Conservation (phyloP, 2,888 invertebrate species). For the Ferdinandea cuprea region DNA sequence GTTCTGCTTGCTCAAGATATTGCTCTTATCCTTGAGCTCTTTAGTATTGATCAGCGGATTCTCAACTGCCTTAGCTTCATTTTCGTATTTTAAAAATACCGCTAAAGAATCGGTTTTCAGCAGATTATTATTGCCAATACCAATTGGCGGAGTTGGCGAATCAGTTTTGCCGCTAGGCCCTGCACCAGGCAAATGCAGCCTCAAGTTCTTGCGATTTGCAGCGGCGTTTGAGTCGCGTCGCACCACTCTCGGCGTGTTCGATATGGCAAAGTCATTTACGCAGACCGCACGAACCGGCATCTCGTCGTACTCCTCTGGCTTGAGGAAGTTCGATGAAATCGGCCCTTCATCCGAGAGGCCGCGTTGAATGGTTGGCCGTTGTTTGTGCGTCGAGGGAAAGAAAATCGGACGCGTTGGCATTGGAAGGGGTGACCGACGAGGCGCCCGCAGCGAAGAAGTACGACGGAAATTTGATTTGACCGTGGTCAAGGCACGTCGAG, state of each 20-base stretch:
- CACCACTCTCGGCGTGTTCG: slow-evolving; percentile 80
- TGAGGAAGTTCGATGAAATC: slow-evolving; percentile 82
- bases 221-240: slow-evolving; percentile 80
- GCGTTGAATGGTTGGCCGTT: slow-evolving; percentile 82
- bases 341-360: slow-evolving; percentile 83
- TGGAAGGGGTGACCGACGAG: slow-evolving; percentile 80
- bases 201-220: slow-evolving; percentile 79
- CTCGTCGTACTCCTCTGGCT: slow-evolving; percentile 83
- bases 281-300: slow-evolving; percentile 83
- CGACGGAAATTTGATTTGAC: slow-evolving; percentile 81
- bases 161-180: slow-evolving; percentile 26
- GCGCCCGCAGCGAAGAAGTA: slow-evolving; percentile 81
- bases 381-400: slow-evolving; percentile 79
- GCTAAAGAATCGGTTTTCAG: slow-evolving; percentile 82
- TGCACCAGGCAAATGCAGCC: slow-evolving; percentile 74
- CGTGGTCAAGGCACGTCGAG: slow-evolving; percentile 57
- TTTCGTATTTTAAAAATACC: slow-evolving; percentile 82
- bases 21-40: slow-evolving; percentile 82
- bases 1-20: slow-evolving; percentile 82
- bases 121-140: slow-evolving; percentile 73
- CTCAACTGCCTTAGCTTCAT: slow-evolving; percentile 76
- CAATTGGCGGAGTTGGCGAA: slow-evolving; percentile 57
- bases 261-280: slow-evolving; percentile 80
- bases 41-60: slow-evolving; percentile 77
- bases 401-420: slow-evolving; percentile 78